Conservation (phyloP, 2,888 invertebrate species). For the Mamestra brassicae region DNA sequence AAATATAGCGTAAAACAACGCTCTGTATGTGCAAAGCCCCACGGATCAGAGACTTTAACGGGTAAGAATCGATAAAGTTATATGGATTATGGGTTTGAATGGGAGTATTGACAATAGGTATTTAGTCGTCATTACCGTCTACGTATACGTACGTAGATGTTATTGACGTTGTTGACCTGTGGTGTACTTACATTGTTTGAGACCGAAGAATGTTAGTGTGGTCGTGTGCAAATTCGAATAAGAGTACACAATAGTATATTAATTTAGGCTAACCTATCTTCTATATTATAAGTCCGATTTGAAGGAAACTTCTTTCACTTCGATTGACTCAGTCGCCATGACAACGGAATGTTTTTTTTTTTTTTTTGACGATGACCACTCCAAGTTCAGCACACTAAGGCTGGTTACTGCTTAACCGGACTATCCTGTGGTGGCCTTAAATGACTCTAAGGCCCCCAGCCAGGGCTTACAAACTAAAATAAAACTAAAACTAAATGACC, state of each 20-base stretch:
- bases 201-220: slow-evolving; percentile 1
- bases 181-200: slow-evolving; percentile 3
- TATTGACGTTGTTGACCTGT: not conserved
- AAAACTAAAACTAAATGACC: too few relatives aligned
- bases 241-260: not conserved
- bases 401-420: too few relatives aligned
- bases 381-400: too few relatives aligned
- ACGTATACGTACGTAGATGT: not conserved
- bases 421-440: too few relatives aligned
- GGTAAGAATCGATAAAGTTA: slow-evolving; percentile 36
- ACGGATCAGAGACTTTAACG: slow-evolving; percentile 2
- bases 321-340: too few relatives aligned
- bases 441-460: too few relatives aligned
- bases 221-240: not conserved
- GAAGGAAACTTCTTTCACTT: too few relatives aligned
- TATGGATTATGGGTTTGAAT: slow-evolving; percentile 19
- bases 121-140: slow-evolving; percentile 35
- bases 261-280: not conserved
- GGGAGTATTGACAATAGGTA: slow-evolving; percentile 33
- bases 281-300: too few relatives aligned
- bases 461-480: too few relatives aligned
- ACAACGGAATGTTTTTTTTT: too few relatives aligned
- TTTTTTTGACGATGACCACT: too few relatives aligned
- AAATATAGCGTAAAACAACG: not conserved
- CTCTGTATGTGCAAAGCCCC: not conserved